phyloP scores from a whole-genome alignment of 2,797 vertebrate genomes.

The Poeciliopsis gracilis region DNA sequence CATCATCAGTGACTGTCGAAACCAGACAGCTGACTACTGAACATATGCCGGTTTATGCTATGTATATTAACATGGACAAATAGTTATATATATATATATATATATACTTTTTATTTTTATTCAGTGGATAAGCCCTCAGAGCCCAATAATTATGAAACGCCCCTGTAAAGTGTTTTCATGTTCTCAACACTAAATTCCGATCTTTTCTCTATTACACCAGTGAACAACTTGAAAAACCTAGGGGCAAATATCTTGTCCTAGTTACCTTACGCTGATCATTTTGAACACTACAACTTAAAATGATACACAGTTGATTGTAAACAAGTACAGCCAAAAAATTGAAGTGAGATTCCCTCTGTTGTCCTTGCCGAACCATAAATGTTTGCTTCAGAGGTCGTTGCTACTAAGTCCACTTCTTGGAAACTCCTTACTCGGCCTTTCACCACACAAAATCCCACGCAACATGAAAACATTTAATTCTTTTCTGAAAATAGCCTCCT shows the following conservation, averaged over 20 bases:
- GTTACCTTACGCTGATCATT: background rate
- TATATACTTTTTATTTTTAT: background rate
- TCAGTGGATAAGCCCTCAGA: background rate
- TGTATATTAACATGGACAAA: background rate
- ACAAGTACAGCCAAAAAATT: background rate
- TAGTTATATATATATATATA: background rate
- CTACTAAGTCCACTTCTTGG: background rate
- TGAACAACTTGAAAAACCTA: background rate
- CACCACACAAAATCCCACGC: background rate
- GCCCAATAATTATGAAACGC: background rate
- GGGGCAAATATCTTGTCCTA: background rate
- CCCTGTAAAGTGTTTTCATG: background rate
- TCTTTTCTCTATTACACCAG: background rate
- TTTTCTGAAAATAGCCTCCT: background rate
- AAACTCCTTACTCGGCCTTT: background rate
- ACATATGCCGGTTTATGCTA: background rate
- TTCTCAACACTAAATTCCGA: background rate
- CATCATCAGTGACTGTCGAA: background rate
- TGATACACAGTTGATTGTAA: background rate
- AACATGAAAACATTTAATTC: background rate
- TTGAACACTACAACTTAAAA: background rate
- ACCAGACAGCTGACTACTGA: conserved; percentile 6
- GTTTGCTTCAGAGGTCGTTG: background rate
- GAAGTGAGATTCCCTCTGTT: background rate
- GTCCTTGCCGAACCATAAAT: background rate